Percentiles rank a stretch among this genome's conserved stretches.
Conservation (phyloP, 2,113 vertebrate genomes). For the Pedetes capensis region DNA sequence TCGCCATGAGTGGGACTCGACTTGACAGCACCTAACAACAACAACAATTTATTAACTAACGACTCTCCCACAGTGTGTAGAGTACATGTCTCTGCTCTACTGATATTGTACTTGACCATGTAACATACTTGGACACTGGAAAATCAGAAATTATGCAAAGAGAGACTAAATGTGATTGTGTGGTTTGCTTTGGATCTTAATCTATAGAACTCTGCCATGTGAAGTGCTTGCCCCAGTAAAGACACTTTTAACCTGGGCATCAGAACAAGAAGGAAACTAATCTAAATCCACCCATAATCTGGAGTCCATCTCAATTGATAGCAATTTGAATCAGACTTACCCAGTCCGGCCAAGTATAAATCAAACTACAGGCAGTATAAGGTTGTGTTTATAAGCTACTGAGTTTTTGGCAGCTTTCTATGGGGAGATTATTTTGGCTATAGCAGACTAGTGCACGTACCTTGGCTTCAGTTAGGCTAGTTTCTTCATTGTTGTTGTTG, state of each 20-base stretch:
- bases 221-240: neutral
- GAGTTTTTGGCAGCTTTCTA: neutral
- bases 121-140: neutral
- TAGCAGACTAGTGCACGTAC: no score
- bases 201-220: rapidly evolving
- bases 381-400: neutral
- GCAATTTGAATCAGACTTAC: neutral
- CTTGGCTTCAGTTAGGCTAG: neutral
- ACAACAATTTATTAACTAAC: neutral
- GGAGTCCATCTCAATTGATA: neutral
- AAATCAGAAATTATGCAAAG: neutral
- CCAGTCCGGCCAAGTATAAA: neutral
- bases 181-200: neutral
- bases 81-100: no score
- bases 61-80: no score
- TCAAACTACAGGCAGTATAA: neutral
- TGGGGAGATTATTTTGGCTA: neutral
- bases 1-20: no score
- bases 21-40: no score
- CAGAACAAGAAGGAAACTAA: neutral
- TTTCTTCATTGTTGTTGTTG: no score
- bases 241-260: neutral
- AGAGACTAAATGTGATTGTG: neutral
- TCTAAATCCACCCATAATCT: neutral
- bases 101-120: neutral